A percentile compares a stretch with the other conserved stretches of the same genome.
phyloP scores from a whole-genome alignment of 2,888 invertebrate species.

The Heliconius hortense region DNA sequence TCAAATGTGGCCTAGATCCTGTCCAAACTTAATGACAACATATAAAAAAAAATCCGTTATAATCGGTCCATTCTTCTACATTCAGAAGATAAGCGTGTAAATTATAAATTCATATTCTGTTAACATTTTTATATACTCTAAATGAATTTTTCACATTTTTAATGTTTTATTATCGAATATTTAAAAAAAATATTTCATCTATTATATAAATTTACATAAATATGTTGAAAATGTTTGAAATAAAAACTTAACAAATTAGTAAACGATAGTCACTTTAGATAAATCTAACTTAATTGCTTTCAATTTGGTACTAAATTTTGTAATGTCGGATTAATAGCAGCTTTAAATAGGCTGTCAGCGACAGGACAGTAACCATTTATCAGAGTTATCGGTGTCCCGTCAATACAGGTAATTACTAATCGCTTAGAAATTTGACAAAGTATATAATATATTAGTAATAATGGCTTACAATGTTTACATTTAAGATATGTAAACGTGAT shows the following conservation, averaged over 20 bases:
- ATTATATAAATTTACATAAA: neutral
- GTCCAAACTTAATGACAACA: too few relatives aligned
- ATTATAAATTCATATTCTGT: too few relatives aligned
- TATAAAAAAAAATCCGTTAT: too few relatives aligned
- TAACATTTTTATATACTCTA: too few relatives aligned
- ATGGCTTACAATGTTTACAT: neutral
- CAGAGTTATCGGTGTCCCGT: constrained; percentile 27
- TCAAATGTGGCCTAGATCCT: too few relatives aligned
- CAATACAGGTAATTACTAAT: constrained; percentile 32
- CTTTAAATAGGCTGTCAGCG: constrained; percentile 30
- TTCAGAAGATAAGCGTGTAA: too few relatives aligned
- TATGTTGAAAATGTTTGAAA: neutral
- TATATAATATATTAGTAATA: constrained; percentile 5
- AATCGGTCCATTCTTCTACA: too few relatives aligned
- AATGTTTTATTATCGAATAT: too few relatives aligned
- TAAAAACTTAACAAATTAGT: neutral
- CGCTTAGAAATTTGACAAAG: constrained; percentile 26
- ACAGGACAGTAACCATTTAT: constrained; percentile 33
- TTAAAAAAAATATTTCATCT: too few relatives aligned
- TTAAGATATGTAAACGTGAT: too few relatives aligned
- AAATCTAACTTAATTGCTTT: constrained; percentile 21
- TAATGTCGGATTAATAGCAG: constrained; percentile 27
- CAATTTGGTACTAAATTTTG: constrained; percentile 45
- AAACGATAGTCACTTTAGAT: neutral
- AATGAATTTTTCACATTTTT: too few relatives aligned